Conservation (phyloP, 64 coral and sea anemone genomes). For the Dendronephthya gigantea region DNA sequence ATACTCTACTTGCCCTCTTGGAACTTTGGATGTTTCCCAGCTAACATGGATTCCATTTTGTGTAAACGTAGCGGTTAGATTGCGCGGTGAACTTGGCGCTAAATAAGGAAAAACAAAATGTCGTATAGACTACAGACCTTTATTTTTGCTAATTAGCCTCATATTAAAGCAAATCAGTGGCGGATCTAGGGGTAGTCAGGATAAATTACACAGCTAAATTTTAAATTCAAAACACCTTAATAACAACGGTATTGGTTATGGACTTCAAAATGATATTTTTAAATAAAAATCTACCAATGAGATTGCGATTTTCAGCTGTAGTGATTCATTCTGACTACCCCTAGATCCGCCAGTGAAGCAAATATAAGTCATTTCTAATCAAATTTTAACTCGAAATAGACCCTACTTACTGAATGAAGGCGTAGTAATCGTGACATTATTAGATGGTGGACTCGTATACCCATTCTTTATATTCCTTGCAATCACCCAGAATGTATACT, state of each 20-base stretch:
- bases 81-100: background rate
- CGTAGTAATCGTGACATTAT: background rate
- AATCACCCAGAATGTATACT: background rate
- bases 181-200: no score
- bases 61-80: background rate
- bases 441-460: background rate
- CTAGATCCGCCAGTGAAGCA: background rate
- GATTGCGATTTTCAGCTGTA: no score
- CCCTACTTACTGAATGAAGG: background rate
- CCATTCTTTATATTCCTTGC: background rate
- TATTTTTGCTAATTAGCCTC: no score
- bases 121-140: background rate
- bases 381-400: background rate
- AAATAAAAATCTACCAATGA: no score
- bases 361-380: no score
- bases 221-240: no score
- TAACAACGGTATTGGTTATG: no score
- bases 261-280: no score
- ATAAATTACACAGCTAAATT: no score
- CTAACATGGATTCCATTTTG: background rate
- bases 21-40: background rate
- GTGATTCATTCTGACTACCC: no score
- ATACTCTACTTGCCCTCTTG: background rate
- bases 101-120: background rate
- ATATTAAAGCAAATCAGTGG: no score